These are phyloP conservation scores for Eutolmus rufibarbis DNA, from an alignment of 2,888 invertebrate species.

Conservation along the genomic window DNA sequence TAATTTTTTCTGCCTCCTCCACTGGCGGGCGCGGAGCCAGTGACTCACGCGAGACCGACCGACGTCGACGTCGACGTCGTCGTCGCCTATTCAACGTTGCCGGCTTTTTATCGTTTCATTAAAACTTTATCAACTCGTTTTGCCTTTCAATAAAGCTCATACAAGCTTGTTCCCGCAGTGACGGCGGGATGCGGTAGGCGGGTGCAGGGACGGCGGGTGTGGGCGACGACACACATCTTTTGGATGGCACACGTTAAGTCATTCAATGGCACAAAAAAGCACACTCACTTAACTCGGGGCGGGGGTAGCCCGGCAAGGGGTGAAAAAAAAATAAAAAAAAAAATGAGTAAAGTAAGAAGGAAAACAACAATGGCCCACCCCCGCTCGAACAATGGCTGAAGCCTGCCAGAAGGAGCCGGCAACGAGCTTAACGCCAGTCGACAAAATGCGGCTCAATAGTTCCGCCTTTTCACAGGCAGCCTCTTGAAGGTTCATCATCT, in stretches of 20 bases:
- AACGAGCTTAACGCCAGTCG: slow-evolving; percentile 23
- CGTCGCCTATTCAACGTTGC: background rate
- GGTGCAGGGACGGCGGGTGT: background rate
- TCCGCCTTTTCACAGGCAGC: slow-evolving; percentile 37
- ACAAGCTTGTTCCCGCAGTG: background rate
- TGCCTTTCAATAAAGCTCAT: slow-evolving; percentile 25
- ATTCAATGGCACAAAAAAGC: slow-evolving; percentile 28
- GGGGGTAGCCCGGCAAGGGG: background rate
- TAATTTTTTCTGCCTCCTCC: background rate
- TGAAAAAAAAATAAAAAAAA: too few species aligned
- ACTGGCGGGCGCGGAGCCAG: background rate
- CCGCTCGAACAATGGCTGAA: slow-evolving; percentile 14
- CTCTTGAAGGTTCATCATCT: slow-evolving; percentile 36
- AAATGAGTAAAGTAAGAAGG: slow-evolving; percentile 16
- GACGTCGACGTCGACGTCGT: background rate
- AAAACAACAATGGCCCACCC: slow-evolving; percentile 16
- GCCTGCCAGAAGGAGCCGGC: slow-evolving; percentile 22
- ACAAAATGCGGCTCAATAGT: slow-evolving; percentile 17
- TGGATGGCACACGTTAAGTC: slow-evolving; percentile 17
- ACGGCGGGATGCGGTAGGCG: background rate
- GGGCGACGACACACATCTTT: background rate
- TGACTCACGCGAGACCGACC: slow-evolving; percentile 3
- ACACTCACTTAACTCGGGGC: slow-evolving; percentile 24
- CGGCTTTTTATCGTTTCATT: slow-evolving; percentile 39
- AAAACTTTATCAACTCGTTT: slow-evolving; percentile 38